Evolutionary conservation across 2,113 vertebrate species (phyloP).

Genomic region (Percopsis transmontana): DNA sequence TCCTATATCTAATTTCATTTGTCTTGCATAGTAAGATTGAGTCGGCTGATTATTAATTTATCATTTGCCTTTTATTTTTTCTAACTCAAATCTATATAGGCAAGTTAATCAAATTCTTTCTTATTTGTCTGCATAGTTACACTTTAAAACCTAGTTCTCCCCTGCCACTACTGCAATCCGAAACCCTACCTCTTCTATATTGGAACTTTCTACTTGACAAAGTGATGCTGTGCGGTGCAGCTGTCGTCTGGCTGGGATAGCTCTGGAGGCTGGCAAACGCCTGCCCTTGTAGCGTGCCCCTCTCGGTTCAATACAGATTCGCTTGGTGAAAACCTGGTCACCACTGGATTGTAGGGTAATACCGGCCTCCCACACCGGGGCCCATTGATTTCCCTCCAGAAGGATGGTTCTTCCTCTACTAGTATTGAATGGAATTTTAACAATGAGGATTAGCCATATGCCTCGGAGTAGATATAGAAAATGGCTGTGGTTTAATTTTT

Average conservation of each 20-base stretch:
- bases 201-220: constrained; percentile 22
- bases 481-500: constrained; percentile 16
- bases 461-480: constrained; percentile 61
- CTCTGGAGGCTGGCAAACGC: constrained; percentile 55
- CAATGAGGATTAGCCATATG: constrained; percentile 69
- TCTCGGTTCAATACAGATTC: constrained; percentile 63
- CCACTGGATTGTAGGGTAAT: constrained; percentile 67
- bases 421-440: constrained; percentile 73
- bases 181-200: constrained; percentile 11
- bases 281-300: constrained; percentile 48
- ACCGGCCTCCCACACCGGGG: constrained; percentile 64
- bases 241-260: constrained; percentile 40
- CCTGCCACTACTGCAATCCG: constrained; percentile 2
- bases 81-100: background rate
- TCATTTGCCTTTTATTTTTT: background rate
- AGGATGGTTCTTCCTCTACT: constrained; percentile 69
- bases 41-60: background rate
- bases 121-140: background rate
- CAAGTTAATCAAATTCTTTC: background rate
- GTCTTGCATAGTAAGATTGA: too few species aligned
- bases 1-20: background rate
- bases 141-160: background rate
- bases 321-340: constrained; percentile 53
- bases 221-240: constrained; percentile 23
- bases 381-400: constrained; percentile 70